Evolutionary conservation across 2,797 vertebrate genomes (phyloP), one percentile per base, ranked within the genome.

Genomic region (Sebastes steindachneri): DNA sequence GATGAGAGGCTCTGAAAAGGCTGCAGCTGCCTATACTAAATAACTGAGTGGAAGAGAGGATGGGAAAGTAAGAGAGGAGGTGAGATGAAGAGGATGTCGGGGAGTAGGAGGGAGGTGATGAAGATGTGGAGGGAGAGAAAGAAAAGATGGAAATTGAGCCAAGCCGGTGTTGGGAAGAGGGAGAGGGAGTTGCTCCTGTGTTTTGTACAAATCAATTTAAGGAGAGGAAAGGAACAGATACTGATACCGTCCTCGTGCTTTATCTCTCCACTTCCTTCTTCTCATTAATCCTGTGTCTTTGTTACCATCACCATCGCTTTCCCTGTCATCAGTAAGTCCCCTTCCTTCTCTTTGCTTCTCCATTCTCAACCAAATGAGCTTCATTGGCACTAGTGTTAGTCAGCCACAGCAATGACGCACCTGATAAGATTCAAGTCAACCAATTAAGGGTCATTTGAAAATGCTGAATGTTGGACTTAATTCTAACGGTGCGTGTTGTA

Each of bases 21-120:
- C 78, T 90, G 77, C 83, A 89, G 91, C 89, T 92, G 85, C 82
- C 79, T 62, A 15, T 71, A 75, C 79, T 78, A 65, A 79, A 85
- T 69, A 79, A 58, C 59, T 3, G 57, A 81, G 79, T 53, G 68
- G 67, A 81, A 41, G 63, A 64, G 73, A 73, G 54, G 67, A 35
- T 10, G 54, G 55, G 62, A 51, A 37, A 54, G 62, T n/a, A 37
- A 69, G 41, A 75, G 78, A 70, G 35, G 74, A 48, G 85, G 73
- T 79, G 78, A 89, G 71, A 77, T 79, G 68, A 66, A 74, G 75
- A 82, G 71, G 83, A 69, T 59, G 29, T 57, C 2, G 17, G n/a
- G 23, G 29, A 78, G 67, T 26, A 48, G 60, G 54, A 70, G 25
- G 21, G 67, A 71, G 23, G 62, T 33, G 68, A 60, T 64, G 53